Percentiles rank a stretch among this genome's conserved stretches.
phyloP scores from a whole-genome alignment of 2,797 vertebrate genomes.

The Ceyx erithaca region DNA sequence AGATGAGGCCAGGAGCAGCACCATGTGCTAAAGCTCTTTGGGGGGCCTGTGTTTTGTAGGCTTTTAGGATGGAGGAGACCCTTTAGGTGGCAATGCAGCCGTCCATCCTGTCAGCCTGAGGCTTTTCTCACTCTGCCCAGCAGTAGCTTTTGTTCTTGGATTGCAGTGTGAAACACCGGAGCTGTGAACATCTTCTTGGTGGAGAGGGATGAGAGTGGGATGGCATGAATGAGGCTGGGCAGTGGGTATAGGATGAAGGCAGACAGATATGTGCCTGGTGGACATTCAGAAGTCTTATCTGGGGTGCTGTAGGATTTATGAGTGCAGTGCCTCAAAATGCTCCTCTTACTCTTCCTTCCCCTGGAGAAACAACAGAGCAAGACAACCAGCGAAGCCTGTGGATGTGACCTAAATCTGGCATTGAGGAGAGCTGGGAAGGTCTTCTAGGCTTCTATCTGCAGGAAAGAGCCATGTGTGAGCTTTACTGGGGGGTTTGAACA shows the following conservation, averaged over 20 bases:
- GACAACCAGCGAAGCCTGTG: background rate
- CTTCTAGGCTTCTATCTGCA: background rate
- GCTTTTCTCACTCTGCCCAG: background rate
- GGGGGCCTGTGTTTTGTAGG: background rate
- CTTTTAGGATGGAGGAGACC: background rate
- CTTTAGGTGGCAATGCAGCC: background rate
- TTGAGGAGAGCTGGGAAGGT: background rate
- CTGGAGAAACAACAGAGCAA: background rate
- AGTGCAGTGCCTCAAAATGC: background rate
- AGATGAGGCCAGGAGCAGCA: background rate
- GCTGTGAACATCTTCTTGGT: background rate
- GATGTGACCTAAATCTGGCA: background rate
- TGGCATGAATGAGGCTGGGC: background rate
- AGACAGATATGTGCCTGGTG: background rate
- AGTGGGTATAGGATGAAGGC: rapidly evolving
- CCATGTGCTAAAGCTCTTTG: background rate
- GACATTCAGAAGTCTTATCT: background rate
- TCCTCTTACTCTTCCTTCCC: background rate
- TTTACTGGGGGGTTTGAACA: background rate
- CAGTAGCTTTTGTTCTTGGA: background rate
- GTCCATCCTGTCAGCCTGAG: background rate
- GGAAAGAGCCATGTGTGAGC: background rate
- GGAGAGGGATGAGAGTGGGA: background rate
- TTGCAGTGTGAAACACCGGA: background rate
- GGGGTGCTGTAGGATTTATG: background rate